These are phyloP conservation scores for Drosophila incognita DNA, from an alignment of 2,888 invertebrate species.

Conservation along the genomic window DNA sequence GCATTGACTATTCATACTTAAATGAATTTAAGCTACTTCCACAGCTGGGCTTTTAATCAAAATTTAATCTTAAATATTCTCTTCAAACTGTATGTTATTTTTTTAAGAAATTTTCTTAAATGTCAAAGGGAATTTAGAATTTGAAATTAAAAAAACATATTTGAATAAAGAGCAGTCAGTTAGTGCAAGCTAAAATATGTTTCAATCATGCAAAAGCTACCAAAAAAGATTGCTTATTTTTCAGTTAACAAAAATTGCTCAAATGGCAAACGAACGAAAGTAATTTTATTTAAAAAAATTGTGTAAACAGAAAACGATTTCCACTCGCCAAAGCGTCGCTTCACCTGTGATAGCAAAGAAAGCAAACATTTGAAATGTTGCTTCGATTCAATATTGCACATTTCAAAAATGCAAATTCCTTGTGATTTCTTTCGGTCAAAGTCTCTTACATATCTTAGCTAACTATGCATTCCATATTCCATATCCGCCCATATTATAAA, in stretches of 20 bases:
- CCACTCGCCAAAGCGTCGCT: neutral
- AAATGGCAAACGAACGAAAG: neutral
- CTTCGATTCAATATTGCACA: neutral
- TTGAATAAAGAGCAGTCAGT: neutral
- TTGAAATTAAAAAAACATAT: neutral
- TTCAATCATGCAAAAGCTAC: neutral
- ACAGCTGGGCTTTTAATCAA: neutral
- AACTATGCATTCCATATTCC: neutral
- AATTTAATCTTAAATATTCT: neutral
- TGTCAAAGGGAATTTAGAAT: neutral
- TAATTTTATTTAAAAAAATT: neutral
- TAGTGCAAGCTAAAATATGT: neutral
- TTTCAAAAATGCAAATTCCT: neutral
- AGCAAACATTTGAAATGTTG: neutral
- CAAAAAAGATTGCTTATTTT: neutral
- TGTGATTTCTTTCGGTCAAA: neutral
- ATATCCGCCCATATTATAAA: neutral
- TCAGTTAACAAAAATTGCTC: neutral
- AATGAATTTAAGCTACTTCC: slow-evolving; percentile 6
- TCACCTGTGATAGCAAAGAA: neutral
- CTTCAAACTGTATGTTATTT: neutral
- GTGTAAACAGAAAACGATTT: neutral
- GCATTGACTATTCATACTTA: slow-evolving; percentile 8
- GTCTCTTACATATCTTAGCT: neutral
- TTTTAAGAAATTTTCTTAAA: neutral